Evolutionary conservation across 92 coral and sea anemone genomes (phyloP).

Genomic region (Scolanthus callimorphus): DNA sequence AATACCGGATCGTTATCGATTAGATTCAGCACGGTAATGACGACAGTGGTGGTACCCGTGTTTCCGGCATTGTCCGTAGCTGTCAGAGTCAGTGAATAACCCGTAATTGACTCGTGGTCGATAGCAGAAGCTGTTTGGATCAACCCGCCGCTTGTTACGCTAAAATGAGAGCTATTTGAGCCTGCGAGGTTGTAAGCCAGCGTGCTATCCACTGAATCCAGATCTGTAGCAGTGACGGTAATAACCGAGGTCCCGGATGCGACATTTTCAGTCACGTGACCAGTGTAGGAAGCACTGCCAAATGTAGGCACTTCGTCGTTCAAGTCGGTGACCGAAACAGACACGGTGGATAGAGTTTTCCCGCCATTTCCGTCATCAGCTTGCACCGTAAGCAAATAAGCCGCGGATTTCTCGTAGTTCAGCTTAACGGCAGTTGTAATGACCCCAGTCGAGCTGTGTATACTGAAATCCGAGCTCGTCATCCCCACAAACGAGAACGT

Average conservation of each 20-base stretch:
- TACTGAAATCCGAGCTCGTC: slow-evolving; percentile 47
- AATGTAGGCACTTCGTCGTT: slow-evolving; percentile 70
- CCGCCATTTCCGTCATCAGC: slow-evolving; percentile 56
- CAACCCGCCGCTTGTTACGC: slow-evolving; percentile 36
- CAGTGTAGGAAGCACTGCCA: slow-evolving; percentile 50
- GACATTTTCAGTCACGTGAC: slow-evolving; percentile 59
- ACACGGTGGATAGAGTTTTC: slow-evolving; percentile 35
- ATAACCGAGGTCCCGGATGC: slow-evolving; percentile 54
- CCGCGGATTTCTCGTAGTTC: slow-evolving; percentile 40
- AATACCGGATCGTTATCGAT: slow-evolving; percentile 53
- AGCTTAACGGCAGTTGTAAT: slow-evolving; percentile 24
- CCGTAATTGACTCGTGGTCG: slow-evolving; percentile 31
- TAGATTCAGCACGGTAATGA: slow-evolving; percentile 32
- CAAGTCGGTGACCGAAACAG: slow-evolving; percentile 46
- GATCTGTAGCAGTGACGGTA: slow-evolving; percentile 63
- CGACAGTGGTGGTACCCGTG: slow-evolving; percentile 44
- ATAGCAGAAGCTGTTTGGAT: slow-evolving; percentile 44
- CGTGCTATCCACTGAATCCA: slow-evolving; percentile 50
- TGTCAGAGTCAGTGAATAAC: slow-evolving; percentile 48
- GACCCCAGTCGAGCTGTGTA: slow-evolving; percentile 45
- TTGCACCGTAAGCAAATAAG: slow-evolving; percentile 43
- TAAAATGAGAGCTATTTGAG: slow-evolving; percentile 38
- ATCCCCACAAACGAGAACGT: slow-evolving; percentile 41
- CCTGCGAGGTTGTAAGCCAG: slow-evolving; percentile 52
- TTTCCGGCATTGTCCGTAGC: slow-evolving; percentile 46